Percentiles rank a stretch among this genome's conserved stretches.
phyloP scores from a whole-genome alignment of 2,113 vertebrate species.

The Mobula birostris region DNA sequence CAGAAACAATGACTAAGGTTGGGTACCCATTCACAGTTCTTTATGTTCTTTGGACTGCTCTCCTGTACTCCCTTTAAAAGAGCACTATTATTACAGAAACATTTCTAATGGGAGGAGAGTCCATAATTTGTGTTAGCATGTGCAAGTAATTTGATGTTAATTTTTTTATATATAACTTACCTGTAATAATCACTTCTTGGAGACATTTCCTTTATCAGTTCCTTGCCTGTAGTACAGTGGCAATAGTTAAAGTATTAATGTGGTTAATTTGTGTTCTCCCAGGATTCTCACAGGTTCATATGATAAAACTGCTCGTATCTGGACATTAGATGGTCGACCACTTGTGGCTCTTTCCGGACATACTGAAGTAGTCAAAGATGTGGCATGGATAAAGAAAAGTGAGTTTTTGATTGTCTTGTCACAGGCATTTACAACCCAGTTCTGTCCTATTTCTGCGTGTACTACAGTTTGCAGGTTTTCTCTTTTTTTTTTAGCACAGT shows the following conservation, averaged over 20 bases:
- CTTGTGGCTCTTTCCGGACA: conserved; percentile 80
- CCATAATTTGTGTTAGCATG: neutral
- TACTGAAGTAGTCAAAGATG: conserved; percentile 88
- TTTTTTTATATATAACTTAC: neutral
- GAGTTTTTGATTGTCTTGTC: conserved; percentile 39
- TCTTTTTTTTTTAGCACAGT: neutral
- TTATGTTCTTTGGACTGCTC: too few relatives aligned
- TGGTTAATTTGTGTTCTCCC: conserved; percentile 42
- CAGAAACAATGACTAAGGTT: too few relatives aligned
- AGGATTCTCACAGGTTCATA: conserved; percentile 95
- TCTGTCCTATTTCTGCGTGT: neutral
- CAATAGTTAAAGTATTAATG: neutral
- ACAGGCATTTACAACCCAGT: neutral
- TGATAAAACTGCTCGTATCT: conserved; percentile 85
- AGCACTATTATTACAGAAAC: neutral
- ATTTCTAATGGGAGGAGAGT: neutral
- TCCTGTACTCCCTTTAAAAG: too few relatives aligned
- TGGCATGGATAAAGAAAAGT: conserved; percentile 93
- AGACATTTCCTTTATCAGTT: neutral
- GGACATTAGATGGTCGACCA: conserved; percentile 85
- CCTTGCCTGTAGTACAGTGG: neutral
- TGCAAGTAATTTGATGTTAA: neutral
- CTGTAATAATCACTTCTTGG: neutral
- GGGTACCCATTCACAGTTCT: too few relatives aligned
- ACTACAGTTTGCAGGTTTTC: neutral